Conservation (phyloP, 2,113 vertebrate genomes). For the Nestor notabilis region DNA sequence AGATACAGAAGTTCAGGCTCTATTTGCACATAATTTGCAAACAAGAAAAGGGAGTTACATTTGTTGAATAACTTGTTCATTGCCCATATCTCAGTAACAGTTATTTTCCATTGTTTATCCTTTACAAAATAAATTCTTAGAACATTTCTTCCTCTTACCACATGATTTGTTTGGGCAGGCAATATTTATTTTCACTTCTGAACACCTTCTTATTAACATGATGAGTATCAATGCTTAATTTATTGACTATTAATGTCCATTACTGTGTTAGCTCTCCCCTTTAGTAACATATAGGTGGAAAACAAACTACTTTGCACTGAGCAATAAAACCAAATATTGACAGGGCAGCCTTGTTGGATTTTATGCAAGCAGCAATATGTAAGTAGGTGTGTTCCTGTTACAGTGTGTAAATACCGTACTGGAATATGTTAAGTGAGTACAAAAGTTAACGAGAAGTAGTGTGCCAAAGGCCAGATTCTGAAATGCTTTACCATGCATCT, state of each 20-base stretch:
- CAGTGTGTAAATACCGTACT: not conserved
- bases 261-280: not conserved
- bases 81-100: not conserved
- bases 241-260: not conserved
- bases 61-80: not conserved
- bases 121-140: not conserved
- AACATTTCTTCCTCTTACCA: fast-evolving
- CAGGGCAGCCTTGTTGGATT: not conserved
- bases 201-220: not conserved
- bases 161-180: not conserved
- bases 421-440: not conserved
- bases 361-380: not conserved
- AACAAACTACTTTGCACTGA: not conserved
- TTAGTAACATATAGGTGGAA: not conserved
- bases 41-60: not conserved
- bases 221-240: not conserved
- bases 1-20: not conserved
- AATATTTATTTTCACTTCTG: not conserved
- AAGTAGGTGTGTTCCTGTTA: not conserved
- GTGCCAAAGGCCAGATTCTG: not conserved
- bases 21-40: not conserved
- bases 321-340: not conserved
- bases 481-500: not conserved
- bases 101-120: not conserved
- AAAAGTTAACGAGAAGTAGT: not conserved